Evolutionary conservation across 2,888 invertebrate species (phyloP).

Genomic region (Nasonovia ribisnigri): DNA sequence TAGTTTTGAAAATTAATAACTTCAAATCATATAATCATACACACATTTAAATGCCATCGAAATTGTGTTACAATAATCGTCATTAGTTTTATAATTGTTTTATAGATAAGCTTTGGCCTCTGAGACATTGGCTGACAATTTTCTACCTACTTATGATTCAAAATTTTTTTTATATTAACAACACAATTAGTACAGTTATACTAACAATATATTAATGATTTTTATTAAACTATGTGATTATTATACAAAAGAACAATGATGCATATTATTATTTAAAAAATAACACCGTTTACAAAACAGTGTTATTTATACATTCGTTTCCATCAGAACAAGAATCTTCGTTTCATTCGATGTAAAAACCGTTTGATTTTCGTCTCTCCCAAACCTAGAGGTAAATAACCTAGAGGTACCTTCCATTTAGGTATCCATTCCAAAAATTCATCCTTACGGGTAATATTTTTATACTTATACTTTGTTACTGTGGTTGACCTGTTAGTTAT

Average conservation of each 20-base stretch:
- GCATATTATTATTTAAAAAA: neutral
- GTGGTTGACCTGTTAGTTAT: too few relatives aligned
- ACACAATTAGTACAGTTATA: neutral
- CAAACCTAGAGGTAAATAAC: too few relatives aligned
- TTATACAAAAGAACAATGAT: neutral
- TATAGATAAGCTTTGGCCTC: neutral
- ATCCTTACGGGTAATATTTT: too few relatives aligned
- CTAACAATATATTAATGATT: neutral
- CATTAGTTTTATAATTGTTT: neutral
- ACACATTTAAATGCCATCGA: neutral
- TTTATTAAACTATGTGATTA: neutral
- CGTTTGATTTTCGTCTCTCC: too few relatives aligned
- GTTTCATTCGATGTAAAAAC: too few relatives aligned
- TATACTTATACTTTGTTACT: too few relatives aligned
- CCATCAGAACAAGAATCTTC: too few relatives aligned
- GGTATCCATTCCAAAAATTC: too few relatives aligned
- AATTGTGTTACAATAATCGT: neutral
- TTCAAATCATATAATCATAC: neutral
- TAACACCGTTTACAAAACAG: too few relatives aligned
- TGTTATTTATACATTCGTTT: neutral
- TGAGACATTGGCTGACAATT: too few relatives aligned
- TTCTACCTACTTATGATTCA: neutral
- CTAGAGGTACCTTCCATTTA: too few relatives aligned
- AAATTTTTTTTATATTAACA: neutral
- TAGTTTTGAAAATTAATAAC: neutral